Evolutionary conservation across 2,797 vertebrate species (phyloP).

Genomic region (Macrochelys suwanniensis): DNA sequence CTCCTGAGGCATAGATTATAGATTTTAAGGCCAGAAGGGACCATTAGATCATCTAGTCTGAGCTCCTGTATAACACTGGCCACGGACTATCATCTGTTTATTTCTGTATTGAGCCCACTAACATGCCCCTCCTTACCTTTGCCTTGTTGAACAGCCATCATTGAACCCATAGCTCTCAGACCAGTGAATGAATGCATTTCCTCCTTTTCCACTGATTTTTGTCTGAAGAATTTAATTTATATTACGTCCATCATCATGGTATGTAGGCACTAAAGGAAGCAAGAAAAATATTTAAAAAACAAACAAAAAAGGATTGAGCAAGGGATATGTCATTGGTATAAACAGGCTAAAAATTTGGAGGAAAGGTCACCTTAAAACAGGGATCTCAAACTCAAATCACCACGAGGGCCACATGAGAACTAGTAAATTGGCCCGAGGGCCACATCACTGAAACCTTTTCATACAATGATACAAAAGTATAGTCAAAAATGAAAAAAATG

Average conservation of each 20-base stretch:
- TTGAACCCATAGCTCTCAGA: slow-evolving; percentile 6
- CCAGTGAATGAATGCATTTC: background rate
- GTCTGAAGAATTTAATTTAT: background rate
- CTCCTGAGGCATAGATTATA: background rate
- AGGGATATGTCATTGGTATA: background rate
- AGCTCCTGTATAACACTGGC: background rate
- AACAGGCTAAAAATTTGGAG: background rate
- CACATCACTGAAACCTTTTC: too few relatives aligned
- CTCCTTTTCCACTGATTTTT: slow-evolving; percentile 10
- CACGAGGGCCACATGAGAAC: too few relatives aligned
- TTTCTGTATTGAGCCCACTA: background rate
- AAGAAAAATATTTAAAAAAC: background rate
- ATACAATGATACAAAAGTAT: too few relatives aligned
- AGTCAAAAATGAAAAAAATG: too few relatives aligned
- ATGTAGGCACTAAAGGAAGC: background rate
- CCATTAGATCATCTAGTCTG: background rate
- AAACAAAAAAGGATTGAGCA: background rate
- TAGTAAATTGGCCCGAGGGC: too few relatives aligned
- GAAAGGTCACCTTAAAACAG: background rate
- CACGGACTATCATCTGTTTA: background rate
- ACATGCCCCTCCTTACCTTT: background rate
- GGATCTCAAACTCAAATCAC: too few relatives aligned
- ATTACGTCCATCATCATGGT: background rate
- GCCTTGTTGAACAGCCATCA: background rate
- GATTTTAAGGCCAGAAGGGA: background rate